Evolutionary conservation across 2,797 vertebrate genomes (phyloP), one percentile per base, ranked within the genome.

Genomic region (Nyctalus aviator): DNA sequence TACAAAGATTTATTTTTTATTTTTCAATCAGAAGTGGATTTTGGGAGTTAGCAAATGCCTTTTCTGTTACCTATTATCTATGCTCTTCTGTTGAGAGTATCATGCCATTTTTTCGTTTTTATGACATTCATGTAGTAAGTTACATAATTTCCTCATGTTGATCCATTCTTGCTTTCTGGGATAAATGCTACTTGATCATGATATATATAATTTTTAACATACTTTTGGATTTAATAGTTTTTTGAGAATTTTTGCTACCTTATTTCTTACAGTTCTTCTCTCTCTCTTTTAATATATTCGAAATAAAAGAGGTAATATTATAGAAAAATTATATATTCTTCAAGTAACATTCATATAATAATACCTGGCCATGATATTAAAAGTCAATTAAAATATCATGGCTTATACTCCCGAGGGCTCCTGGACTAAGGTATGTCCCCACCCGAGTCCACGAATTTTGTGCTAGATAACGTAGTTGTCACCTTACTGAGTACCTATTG

Each of bases 81-180:
- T 41, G 37, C n/a, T 20, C 53, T 53, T 91, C 14, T 83, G 0
- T 64, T 72, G 30, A 94, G 30, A 72, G 30, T 82, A 27, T 72
- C 23, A n/a, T 71, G 17, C 27, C 21, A 53, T 85, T 90, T 90
- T 82, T 62, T 10, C 88, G 68, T 88, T 84, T 68, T 69, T 44
- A 79, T 41, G 30, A 66, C 21, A 62, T 92, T 57, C 8, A 35
- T 83, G 35, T 76, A 73, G 46, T 72, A 91, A 78, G 66, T 91
- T 84, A 68, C 27, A 88, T 88, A 73, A 73, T 88, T 91, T 90
- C 78, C 27, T 88, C 8, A 44, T 35, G 21, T 78, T 84, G 32
- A 71, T 27, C 41, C 17, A 53, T 76, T 44, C 18, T 79, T 75
- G 25, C 25, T 59, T 88, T 88, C 32, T 93, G n/a, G 20, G 11